phyloP scores from a whole-genome alignment of 1,140 invertebrate genomes.

The Drosophila arawakana region DNA sequence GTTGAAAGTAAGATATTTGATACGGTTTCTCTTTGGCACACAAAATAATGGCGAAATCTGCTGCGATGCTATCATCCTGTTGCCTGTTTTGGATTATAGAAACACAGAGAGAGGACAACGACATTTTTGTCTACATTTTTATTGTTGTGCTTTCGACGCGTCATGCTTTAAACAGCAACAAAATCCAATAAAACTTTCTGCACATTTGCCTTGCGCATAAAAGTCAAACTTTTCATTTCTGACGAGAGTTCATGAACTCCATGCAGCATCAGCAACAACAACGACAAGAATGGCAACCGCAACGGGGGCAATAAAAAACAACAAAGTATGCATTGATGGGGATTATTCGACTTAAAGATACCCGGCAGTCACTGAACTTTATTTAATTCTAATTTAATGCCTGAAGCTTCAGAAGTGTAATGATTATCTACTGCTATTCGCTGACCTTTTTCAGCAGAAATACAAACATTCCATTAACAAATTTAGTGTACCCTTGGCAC shows the following conservation, averaged over 20 bases:
- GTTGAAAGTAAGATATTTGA: constrained; percentile 48
- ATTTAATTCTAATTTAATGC: no score
- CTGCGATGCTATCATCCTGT: neutral
- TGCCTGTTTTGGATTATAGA: neutral
- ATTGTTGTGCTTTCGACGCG: constrained; percentile 40
- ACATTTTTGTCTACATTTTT: constrained; percentile 43
- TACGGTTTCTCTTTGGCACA: constrained; percentile 1
- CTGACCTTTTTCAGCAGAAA: neutral
- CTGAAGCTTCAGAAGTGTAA: no score
- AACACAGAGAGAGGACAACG: constrained; percentile 20
- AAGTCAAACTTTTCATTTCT: constrained; percentile 75
- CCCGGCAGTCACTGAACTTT: no score
- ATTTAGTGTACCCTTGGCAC: no score
- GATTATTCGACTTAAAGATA: no score
- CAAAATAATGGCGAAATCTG: neutral
- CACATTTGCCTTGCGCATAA: constrained; percentile 62
- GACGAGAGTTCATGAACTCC: constrained; percentile 68
- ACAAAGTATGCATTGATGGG: no score
- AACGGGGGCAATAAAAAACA: constrained; percentile 27
- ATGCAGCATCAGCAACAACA: constrained; percentile 28
- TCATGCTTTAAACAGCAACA: constrained; percentile 57
- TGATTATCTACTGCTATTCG: no score
- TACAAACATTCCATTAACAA: no score
- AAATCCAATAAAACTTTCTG: constrained; percentile 61
- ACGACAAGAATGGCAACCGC: constrained; percentile 36